phyloP scores from a whole-genome alignment of 2,797 vertebrate genomes.

The Toxotes lorentzi region DNA sequence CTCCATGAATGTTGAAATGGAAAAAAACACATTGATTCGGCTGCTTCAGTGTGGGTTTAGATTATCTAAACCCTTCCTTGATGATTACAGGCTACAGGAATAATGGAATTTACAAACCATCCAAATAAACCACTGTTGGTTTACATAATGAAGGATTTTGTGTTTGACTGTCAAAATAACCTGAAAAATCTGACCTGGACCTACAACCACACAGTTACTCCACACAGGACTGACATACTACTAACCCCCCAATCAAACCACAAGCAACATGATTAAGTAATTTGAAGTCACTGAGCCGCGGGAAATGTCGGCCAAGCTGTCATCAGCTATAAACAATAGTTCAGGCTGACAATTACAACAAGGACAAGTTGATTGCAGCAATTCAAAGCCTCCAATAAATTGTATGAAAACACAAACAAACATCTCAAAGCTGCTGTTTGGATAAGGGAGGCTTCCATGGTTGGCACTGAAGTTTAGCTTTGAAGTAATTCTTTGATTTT shows the following conservation, averaged over 20 bases:
- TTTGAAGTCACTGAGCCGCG: constrained; percentile 9
- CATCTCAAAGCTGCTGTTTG: neutral
- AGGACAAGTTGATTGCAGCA: constrained; percentile 31
- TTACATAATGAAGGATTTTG: neutral
- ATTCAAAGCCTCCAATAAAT: constrained; percentile 17
- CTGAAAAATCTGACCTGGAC: neutral
- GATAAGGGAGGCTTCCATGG: neutral
- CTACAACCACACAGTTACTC: neutral
- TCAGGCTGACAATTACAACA: constrained; percentile 18
- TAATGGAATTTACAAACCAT: neutral
- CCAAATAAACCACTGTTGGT: neutral
- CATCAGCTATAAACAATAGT: constrained; percentile 1
- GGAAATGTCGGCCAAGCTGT: constrained; percentile 3
- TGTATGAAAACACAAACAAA: constrained; percentile 12
- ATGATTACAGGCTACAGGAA: neutral
- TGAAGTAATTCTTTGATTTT: constrained; percentile 17
- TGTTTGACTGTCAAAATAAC: neutral
- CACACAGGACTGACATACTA: neutral
- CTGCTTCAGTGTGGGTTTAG: neutral
- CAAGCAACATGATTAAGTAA: constrained; percentile 5
- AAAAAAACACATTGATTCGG: neutral
- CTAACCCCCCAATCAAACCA: constrained; percentile 5
- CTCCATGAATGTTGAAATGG: constrained; percentile 5
- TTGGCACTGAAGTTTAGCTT: neutral
- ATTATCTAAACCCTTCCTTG: neutral